Percentiles rank a stretch among this genome's conserved stretches.
These are phyloP conservation scores for Peromyscus leucopus DNA, from an alignment of 2,113 vertebrate species.

Conservation along the genomic window DNA sequence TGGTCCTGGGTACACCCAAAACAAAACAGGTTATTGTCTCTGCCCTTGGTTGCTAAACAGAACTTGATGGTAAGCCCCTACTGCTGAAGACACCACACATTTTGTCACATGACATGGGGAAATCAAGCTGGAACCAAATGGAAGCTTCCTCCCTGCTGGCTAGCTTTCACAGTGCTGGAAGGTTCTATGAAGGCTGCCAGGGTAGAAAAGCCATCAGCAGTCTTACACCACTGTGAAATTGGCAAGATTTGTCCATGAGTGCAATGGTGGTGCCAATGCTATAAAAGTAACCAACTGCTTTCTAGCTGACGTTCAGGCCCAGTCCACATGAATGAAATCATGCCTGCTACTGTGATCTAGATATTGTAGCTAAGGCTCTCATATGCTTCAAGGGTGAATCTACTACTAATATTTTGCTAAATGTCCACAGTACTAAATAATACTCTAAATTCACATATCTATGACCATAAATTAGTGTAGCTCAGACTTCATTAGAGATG, in stretches of 20 bases:
- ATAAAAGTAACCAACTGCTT: neutral
- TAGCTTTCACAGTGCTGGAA: neutral
- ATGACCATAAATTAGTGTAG: neutral
- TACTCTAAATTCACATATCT: neutral
- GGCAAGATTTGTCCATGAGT: neutral
- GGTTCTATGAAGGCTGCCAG: neutral
- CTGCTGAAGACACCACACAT: neutral
- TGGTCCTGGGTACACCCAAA: neutral
- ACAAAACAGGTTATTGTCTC: neutral
- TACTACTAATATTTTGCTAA: neutral
- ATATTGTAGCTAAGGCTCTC: neutral
- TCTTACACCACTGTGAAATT: neutral
- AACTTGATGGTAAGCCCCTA: neutral
- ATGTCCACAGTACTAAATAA: neutral
- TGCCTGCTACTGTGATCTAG: neutral
- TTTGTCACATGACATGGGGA: neutral
- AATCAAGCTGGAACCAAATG: neutral
- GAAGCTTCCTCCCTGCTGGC: neutral
- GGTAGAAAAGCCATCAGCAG: neutral
- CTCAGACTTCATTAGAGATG: neutral
- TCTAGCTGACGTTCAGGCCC: neutral
- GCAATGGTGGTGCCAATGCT: neutral
- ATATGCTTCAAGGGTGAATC: neutral
- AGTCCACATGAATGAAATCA: neutral
- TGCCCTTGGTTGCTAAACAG: neutral